Conservation (phyloP, 2,888 invertebrate species). For the Lasioglossum villosulum region DNA sequence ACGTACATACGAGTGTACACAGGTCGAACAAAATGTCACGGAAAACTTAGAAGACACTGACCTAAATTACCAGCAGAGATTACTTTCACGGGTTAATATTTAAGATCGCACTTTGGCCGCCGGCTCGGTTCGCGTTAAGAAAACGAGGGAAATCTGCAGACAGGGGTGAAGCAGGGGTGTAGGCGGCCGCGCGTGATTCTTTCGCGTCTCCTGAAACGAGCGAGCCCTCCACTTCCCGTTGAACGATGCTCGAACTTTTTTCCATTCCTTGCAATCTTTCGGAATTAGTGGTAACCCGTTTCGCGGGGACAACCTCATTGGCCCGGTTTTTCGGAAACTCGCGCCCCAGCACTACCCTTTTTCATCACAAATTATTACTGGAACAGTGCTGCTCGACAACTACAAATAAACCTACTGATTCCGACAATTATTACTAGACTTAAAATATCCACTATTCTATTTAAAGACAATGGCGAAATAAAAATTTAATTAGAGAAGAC, state of each 20-base stretch:
- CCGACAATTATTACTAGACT: not conserved
- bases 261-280: conserved; percentile 34
- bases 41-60: conserved; percentile 34
- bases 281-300: conserved; percentile 45
- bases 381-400: not conserved
- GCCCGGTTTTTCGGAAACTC: conserved; percentile 24
- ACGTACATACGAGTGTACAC: not conserved
- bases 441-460: too few relatives aligned
- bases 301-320: conserved; percentile 26
- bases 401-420: not conserved
- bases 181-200: conserved; percentile 19
- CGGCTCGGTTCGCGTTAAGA: conserved; percentile 13
- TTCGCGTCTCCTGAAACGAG: conserved; percentile 39
- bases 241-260: conserved; percentile 48
- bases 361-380: not conserved
- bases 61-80: conserved; percentile 51
- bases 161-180: not conserved
- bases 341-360: not conserved
- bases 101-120: conserved; percentile 42
- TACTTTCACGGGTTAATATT: conserved; percentile 46
- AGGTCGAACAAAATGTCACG: not conserved
- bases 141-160: conserved; percentile 2
- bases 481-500: too few relatives aligned
- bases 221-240: conserved; percentile 14
- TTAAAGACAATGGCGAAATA: too few relatives aligned